A percentile compares a stretch with the other conserved stretches of the same genome.
These are phyloP conservation scores for Hoplodrina ambigua DNA, from an alignment of 2,888 invertebrate genomes.

Conservation along the genomic window DNA sequence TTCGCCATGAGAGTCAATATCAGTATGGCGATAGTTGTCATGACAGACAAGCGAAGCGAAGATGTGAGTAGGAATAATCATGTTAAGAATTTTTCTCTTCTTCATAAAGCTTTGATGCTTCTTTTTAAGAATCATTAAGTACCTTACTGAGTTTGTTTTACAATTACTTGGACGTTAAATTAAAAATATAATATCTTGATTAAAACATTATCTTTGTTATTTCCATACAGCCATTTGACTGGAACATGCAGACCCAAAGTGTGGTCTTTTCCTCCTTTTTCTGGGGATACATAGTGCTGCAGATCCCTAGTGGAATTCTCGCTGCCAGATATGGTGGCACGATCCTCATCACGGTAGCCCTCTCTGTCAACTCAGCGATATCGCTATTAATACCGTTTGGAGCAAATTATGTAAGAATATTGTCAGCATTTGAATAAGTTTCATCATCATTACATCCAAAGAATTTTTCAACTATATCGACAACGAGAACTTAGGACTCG, in stretches of 20 bases:
- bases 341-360: slow-evolving; percentile 81
- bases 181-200: not conserved
- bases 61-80: slow-evolving; percentile 61
- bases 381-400: slow-evolving; percentile 26
- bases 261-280: slow-evolving; percentile 87
- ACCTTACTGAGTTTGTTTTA: not conserved
- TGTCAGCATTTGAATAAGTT: no score
- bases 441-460: not conserved
- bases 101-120: not conserved
- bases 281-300: slow-evolving; percentile 92
- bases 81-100: not conserved
- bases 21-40: slow-evolving; percentile 88
- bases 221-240: slow-evolving; percentile 77
- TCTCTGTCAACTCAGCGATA: slow-evolving; percentile 57
- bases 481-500: no score
- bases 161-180: not conserved
- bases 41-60: slow-evolving; percentile 91
- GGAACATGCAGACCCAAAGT: slow-evolving; percentile 84
- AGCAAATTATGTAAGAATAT: slow-evolving; percentile 30
- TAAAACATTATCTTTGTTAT: no score
- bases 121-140: not conserved
- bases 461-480: no score
- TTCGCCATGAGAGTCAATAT: slow-evolving; percentile 91
- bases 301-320: slow-evolving; percentile 91
- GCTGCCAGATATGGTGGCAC: slow-evolving; percentile 93